Evolutionary conservation across 1,140 invertebrate species (phyloP).

Genomic region (Zophobas morio): DNA sequence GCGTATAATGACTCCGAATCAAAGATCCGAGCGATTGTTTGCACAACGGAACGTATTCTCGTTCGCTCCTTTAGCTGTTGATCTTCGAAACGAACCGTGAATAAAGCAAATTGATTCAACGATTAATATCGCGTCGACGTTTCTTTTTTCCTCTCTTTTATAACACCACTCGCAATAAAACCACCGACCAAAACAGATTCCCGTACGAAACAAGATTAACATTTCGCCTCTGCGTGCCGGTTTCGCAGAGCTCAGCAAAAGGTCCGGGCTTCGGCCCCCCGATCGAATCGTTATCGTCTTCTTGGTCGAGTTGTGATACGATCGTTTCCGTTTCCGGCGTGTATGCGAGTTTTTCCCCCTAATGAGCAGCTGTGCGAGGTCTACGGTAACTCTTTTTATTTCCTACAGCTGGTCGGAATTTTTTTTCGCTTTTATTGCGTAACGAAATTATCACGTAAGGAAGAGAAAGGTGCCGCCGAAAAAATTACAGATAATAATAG

Average conservation of each 20-base stretch:
- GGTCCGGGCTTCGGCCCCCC: not conserved
- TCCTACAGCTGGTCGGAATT: conserved; percentile 8
- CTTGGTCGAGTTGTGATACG: conserved; percentile 11
- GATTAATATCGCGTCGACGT: not conserved
- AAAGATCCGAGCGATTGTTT: not conserved
- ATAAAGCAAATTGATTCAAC: conserved; percentile 4
- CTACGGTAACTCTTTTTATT: conserved; percentile 1
- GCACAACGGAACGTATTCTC: not conserved
- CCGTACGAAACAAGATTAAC: too few species aligned
- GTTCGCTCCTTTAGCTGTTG: not conserved
- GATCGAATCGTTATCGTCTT: not conserved
- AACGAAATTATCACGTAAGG: not conserved
- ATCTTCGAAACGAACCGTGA: conserved; percentile 6
- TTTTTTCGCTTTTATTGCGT: conserved; percentile 18
- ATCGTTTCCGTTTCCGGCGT: conserved; percentile 35
- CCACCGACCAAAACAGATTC: too few species aligned
- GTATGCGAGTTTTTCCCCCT: not conserved
- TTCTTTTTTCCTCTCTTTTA: not conserved
- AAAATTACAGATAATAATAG: not conserved
- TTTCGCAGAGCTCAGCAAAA: too few species aligned
- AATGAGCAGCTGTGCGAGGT: conserved; percentile 28
- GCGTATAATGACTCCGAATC: not conserved
- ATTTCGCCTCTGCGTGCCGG: too few species aligned
- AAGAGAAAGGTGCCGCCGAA: conserved; percentile 21
- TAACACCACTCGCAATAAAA: too few species aligned